phyloP scores from a whole-genome alignment of 2,888 invertebrate species.

The Synanthedon formicaeformis region DNA sequence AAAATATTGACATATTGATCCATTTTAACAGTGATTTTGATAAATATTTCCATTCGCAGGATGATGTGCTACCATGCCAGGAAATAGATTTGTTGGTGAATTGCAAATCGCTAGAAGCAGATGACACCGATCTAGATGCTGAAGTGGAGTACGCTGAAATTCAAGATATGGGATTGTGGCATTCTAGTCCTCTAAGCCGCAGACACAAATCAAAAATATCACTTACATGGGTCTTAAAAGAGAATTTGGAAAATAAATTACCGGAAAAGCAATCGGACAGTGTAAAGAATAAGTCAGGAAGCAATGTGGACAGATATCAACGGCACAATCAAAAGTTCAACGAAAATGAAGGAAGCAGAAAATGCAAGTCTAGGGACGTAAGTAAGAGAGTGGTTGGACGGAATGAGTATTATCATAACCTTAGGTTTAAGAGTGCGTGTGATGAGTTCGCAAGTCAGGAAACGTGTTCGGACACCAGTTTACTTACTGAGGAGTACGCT shows the following conservation, averaged over 20 bases:
- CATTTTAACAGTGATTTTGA: not conserved
- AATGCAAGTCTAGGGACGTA: slow-evolving; percentile 32
- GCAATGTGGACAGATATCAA: slow-evolving; percentile 25
- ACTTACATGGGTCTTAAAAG: slow-evolving; percentile 80
- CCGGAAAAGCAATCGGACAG: slow-evolving; percentile 29
- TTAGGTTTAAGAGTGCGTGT: slow-evolving; percentile 49
- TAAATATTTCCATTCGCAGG: slow-evolving; percentile 20
- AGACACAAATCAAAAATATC: slow-evolving; percentile 75
- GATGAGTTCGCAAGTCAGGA: slow-evolving; percentile 49
- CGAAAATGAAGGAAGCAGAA: slow-evolving; percentile 34
- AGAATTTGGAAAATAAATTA: slow-evolving; percentile 64
- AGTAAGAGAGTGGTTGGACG: slow-evolving; percentile 48
- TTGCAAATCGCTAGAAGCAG: slow-evolving; percentile 33
- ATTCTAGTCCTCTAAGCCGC: slow-evolving; percentile 54
- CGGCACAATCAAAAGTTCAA: slow-evolving; percentile 24
- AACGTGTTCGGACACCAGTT: slow-evolving; percentile 45
- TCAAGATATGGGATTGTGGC: slow-evolving; percentile 62
- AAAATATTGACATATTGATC: too few relatives aligned
- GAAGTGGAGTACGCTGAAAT: slow-evolving; percentile 56
- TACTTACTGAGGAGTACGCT: slow-evolving; percentile 50
- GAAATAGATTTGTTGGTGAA: slow-evolving; percentile 52
- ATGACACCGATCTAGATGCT: slow-evolving; percentile 25
- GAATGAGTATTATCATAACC: slow-evolving; percentile 61
- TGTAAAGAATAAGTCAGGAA: slow-evolving; percentile 19
- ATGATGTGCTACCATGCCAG: slow-evolving; percentile 34